A percentile compares a stretch with the other conserved stretches of the same genome.
phyloP scores from a whole-genome alignment of 2,113 vertebrate genomes.

The Plectropomus leopardus region DNA sequence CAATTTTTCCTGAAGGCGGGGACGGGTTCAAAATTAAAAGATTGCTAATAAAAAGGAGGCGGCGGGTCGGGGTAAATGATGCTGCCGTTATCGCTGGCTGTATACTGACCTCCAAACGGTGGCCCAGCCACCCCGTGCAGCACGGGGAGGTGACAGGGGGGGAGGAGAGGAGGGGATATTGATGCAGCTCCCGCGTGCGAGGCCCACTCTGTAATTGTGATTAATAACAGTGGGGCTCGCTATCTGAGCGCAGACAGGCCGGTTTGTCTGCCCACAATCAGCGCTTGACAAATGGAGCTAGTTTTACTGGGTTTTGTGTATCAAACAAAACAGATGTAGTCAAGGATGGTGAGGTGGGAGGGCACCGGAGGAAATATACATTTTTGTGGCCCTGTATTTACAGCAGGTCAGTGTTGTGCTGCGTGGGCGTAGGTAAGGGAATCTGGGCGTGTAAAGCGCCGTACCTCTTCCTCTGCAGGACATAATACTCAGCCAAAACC shows the following conservation, averaged over 20 bases:
- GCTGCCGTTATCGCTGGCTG: slow-evolving; percentile 78
- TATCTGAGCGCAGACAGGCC: slow-evolving; percentile 96
- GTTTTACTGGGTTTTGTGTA: slow-evolving; percentile 94
- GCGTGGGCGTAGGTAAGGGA: slow-evolving; percentile 47
- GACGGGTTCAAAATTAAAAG: slow-evolving; percentile 85
- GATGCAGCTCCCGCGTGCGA: slow-evolving; percentile 87
- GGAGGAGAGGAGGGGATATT: slow-evolving; percentile 84
- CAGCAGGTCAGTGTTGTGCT: slow-evolving; percentile 69
- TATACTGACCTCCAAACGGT: slow-evolving; percentile 90
- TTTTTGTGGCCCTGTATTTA: slow-evolving; percentile 88
- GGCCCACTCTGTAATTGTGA: slow-evolving; percentile 98
- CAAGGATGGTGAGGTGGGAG: slow-evolving; percentile 90
- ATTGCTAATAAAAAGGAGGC: slow-evolving; percentile 85
- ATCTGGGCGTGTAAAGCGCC: slow-evolving; percentile 32
- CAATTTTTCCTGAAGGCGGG: slow-evolving; percentile 80
- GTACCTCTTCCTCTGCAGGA: slow-evolving; percentile 32
- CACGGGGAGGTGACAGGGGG: slow-evolving; percentile 79
- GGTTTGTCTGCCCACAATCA: slow-evolving; percentile 98
- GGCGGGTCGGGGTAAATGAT: slow-evolving; percentile 84
- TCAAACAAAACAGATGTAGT: slow-evolving; percentile 99
- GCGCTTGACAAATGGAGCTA: slow-evolving; percentile 96
- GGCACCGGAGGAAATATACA: slow-evolving; percentile 89
- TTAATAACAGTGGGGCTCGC: slow-evolving; percentile 94
- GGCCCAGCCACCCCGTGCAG: slow-evolving; percentile 81
- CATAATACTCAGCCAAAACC: slow-evolving; percentile 24